Evolutionary conservation across 2,797 vertebrate species (phyloP), one percentile per base, ranked within the genome.

Genomic region (Hoplostethus mediterraneus): DNA sequence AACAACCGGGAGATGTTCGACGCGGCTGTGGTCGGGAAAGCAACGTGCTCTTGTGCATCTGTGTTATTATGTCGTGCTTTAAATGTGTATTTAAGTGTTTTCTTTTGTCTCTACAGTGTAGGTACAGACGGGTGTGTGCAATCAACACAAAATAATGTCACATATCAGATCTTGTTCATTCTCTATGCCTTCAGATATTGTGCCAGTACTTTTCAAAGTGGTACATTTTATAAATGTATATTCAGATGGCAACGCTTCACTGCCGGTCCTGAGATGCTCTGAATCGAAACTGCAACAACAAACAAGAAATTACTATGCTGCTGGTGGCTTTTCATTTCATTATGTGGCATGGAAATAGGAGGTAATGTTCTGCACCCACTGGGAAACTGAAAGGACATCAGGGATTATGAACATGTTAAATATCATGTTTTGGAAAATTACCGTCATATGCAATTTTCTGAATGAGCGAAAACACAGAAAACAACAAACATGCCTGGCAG

Each of bases 41-140:
- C 77, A 47, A 79, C 72, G 77, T 80, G 87, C 90, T 90, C 76
- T 80, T 89, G 87, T 92, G 84, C 73, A 67, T 79, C 76, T 83
- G 73, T 90, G 81, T 86, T 76, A 42, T 25, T n/a, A 56, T 76
- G 61, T 89, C 79, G 64, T 60, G 81, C 87, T 92, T 90, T 86
- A 78, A 81, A 83, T 81, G 80, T 92, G 69, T 77, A 74, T 77
- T 79, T 90, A n/a, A 67, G 59, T 78, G 69, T 91, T 84, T 80
- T 52, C 73, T 79, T 84, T 70, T 72, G 48, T 83, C 70, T 84
- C 65, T 68, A 71, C 66, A 48, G 71, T 73, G 66, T 79, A 72
- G 67, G 64, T 88, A 70, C 79, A 85, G 83, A 90, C 84, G 88
- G 87, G 85, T 73, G 73, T 69, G 93, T 94, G 93, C 93, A 93